phyloP scores from a whole-genome alignment of 2,888 invertebrate genomes.

The Arrhopalites spinosus region DNA sequence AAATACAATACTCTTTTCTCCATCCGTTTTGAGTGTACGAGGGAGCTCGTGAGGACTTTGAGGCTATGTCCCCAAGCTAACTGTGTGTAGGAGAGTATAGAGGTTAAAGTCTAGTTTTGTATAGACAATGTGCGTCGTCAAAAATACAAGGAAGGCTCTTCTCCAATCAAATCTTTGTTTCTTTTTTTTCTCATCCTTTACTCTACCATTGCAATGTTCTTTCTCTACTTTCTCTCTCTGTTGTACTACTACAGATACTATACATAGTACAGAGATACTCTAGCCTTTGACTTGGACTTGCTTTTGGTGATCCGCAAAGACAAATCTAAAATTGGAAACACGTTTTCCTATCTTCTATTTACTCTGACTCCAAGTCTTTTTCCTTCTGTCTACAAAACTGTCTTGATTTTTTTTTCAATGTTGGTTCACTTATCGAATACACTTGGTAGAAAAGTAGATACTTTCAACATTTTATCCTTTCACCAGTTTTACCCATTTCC shows the following conservation, averaged over 20 bases:
- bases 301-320: background rate
- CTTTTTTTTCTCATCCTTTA: background rate
- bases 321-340: slow-evolving; percentile 6
- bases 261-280: too few species aligned
- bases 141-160: background rate
- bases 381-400: background rate
- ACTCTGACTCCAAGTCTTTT: background rate
- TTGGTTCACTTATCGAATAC: too few species aligned
- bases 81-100: background rate
- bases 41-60: too few species aligned
- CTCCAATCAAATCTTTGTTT: slow-evolving; percentile 13
- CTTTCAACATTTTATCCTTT: too few species aligned
- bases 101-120: background rate
- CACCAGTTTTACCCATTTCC: too few species aligned
- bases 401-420: too few species aligned
- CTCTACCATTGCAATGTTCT: background rate
- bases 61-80: too few species aligned
- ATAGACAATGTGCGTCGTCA: background rate
- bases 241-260: too few species aligned
- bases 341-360: background rate
- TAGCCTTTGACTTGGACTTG: too few species aligned
- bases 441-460: too few species aligned
- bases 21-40: too few species aligned
- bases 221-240: background rate
- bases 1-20: too few species aligned